A percentile compares a stretch with the other conserved stretches of the same genome.
Evolutionary conservation across 92 coral and sea anemone genomes (phyloP).

Genomic region (Epizoanthus scotinus): DNA sequence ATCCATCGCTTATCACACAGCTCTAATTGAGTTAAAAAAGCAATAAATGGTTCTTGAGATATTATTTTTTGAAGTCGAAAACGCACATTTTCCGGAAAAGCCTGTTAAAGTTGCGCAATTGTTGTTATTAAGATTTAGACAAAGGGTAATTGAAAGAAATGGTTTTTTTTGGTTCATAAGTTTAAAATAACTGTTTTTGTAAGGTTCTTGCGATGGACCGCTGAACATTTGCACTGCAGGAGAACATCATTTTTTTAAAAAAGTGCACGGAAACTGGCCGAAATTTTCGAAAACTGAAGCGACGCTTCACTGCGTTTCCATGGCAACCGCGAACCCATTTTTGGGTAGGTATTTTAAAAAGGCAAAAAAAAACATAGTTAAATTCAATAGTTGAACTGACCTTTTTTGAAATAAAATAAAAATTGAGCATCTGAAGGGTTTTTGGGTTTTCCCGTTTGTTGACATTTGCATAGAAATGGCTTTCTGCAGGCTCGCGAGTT

Average conservation of each 20-base stretch:
- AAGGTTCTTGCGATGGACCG: background rate
- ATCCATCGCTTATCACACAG: constrained; percentile 24
- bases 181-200: background rate
- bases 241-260: constrained; percentile 4
- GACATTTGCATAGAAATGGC: too few species aligned
- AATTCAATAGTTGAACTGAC: constrained; percentile 20
- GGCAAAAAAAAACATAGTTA: constrained; percentile 2
- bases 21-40: constrained; percentile 16
- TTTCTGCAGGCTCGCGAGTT: too few species aligned
- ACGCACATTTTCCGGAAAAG: constrained; percentile 26
- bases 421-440: background rate
- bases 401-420: background rate
- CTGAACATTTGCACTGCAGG: constrained; percentile 32
- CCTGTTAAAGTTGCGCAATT: constrained; percentile 15
- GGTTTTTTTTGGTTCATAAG: background rate
- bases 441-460: background rate
- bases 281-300: constrained; percentile 23
- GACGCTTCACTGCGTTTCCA: constrained; percentile 16
- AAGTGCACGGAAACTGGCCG: constrained; percentile 6
- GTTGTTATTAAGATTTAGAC: background rate
- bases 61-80: constrained; percentile 18
- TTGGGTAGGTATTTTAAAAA: constrained; percentile 6
- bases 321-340: constrained; percentile 18
- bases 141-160: background rate
- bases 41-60: constrained; percentile 14